Evolutionary conservation across 2,888 invertebrate genomes (phyloP).

Genomic region (Busseola fusca): DNA sequence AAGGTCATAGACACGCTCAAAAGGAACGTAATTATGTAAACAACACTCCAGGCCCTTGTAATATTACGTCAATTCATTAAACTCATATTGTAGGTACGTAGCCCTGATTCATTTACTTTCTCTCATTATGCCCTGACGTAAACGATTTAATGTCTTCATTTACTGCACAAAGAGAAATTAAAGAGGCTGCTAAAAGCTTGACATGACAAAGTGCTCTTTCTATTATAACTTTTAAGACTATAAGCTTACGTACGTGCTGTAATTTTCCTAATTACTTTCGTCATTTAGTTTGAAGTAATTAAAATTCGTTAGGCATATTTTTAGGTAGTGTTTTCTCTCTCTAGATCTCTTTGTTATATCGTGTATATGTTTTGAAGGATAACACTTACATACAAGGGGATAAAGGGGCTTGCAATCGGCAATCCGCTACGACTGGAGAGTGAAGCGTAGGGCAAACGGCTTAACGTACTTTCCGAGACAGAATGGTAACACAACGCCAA

Average conservation of each 20-base stretch:
- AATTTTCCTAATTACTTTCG: slow-evolving; percentile 83
- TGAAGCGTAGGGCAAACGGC: not conserved
- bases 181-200: slow-evolving; percentile 87
- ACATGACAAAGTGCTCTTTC: slow-evolving; percentile 87
- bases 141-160: slow-evolving; percentile 88
- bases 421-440: not conserved
- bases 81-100: slow-evolving; percentile 54
- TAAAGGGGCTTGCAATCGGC: not conserved
- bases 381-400: not conserved
- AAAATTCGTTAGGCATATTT: slow-evolving; percentile 57
- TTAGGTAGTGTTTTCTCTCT: slow-evolving; percentile 18
- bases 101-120: slow-evolving; percentile 74
- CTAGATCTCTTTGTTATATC: not conserved
- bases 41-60: slow-evolving; percentile 39
- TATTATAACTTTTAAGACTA: slow-evolving; percentile 85
- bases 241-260: slow-evolving; percentile 81
- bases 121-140: slow-evolving; percentile 80
- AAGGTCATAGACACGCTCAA: slow-evolving; percentile 24
- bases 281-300: slow-evolving; percentile 67
- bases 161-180: slow-evolving; percentile 87
- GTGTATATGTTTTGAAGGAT: not conserved
- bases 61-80: slow-evolving; percentile 68
- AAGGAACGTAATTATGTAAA: slow-evolving; percentile 34
- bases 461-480: not conserved
- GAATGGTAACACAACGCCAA: not conserved